Evolutionary conservation across 2,888 invertebrate genomes (phyloP), one percentile per base, ranked within the genome.

Genomic region (Herminia tarsipennalis): DNA sequence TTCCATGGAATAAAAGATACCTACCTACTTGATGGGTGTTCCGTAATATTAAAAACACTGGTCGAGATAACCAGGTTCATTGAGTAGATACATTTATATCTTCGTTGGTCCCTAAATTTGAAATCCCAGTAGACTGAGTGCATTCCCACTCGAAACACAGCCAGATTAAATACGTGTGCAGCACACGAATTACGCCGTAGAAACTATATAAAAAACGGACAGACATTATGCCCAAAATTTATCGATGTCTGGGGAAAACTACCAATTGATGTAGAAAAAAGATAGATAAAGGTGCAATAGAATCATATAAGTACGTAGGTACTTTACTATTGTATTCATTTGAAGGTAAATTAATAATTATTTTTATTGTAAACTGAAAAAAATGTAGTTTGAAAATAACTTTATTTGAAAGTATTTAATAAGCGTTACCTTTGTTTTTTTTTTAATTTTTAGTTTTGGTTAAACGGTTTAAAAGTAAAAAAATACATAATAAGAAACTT

Each of bases 141-240:
- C 73, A 74, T 71, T 49, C 68, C 68, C 58, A 59, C 71, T 77
- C 76, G 83, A 81, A 82, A 74, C 76, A 76, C 76, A 67, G 72
- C 81, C 68, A 82, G 86, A 90, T 89, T 86, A 89, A 89, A 88
- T 88, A 89, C 89, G 89, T 89, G 89, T 72, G 78, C 74, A 79
- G 88, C 86, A 88, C 78, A 76, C 80, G 75, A 81, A 88, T 78
- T 67, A 66, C 59, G n/a, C n/a, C n/a, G 66, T 73, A 66, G 71
- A 22, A 34, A 45, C 56, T 61, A 60, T 63, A 60, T 51, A 45
- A 62, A 64, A 66, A 64, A 60, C 49, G 44, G 47, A 46, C 62
- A 49, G 49, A 60, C 60, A 58, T 55, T 56, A 58, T 74, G 75
- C 70, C 78, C 75, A 64, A 73, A 74, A 85, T 79, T 78, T 81